A percentile compares a stretch with the other conserved stretches of the same genome.
Conservation (phyloP, 1,140 invertebrate species). For the Eurytemora carolleeae region DNA sequence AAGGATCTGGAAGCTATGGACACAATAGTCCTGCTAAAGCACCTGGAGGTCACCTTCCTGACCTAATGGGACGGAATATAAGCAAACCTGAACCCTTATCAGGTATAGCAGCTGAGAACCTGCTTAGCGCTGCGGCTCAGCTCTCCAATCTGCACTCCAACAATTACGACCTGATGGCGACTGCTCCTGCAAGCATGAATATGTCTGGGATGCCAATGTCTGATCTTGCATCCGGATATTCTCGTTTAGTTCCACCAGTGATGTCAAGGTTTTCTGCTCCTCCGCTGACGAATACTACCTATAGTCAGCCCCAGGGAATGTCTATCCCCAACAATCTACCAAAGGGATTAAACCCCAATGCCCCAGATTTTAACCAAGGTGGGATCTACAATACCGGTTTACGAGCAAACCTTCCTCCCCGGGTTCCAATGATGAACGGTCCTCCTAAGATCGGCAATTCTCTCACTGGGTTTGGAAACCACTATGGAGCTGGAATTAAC, state of each 20-base stretch:
- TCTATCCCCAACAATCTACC: not conserved
- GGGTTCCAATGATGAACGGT: not conserved
- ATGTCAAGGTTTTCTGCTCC: not conserved
- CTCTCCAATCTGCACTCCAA: not conserved
- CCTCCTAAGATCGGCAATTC: not conserved
- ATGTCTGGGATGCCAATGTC: not conserved
- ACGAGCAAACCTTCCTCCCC: not conserved
- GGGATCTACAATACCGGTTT: not conserved
- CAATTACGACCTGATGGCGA: not conserved
- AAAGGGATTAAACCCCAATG: constrained; percentile 6
- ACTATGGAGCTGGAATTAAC: not conserved
- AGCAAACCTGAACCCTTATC: too few relatives aligned
- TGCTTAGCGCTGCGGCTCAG: too few relatives aligned
- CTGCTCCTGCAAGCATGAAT: not conserved
- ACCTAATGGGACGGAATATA: not conserved
- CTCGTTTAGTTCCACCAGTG: not conserved
- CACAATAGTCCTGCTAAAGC: not conserved
- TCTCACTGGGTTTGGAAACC: not conserved
- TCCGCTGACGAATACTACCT: not conserved
- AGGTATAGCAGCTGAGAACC: too few relatives aligned
- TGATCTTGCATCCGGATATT: not conserved
- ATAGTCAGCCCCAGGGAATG: not conserved
- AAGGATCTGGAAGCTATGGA: not conserved
- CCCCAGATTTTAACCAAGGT: constrained; percentile 8
- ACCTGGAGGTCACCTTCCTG: not conserved